Evolutionary conservation across 64 coral and sea anemone species (phyloP), one percentile per base, ranked within the genome.

Genomic region (Dendrophyllia cribrosa): DNA sequence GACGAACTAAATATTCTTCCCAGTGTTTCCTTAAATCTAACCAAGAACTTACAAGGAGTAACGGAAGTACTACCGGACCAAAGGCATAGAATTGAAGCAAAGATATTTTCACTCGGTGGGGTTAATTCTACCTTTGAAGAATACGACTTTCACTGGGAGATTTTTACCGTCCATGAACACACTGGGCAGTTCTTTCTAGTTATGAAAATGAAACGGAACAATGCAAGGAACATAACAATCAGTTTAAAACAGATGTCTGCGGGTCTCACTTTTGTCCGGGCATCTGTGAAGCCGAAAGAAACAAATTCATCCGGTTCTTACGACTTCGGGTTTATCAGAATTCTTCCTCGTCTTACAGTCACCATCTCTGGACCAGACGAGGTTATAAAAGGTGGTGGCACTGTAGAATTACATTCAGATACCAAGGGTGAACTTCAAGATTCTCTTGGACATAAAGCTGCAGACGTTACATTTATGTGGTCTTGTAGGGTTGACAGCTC

Each of bases 311-410:
- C 95, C 1, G 25, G 51, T 19, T 69, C 45, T 5, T 97, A 87
- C 73, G 88, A 94, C 19, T 97, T 86, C 67, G 95, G 95, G 2
- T 97, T 83, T 82, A 59, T 97, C 13, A 83, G 74, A 17, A 78
- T 93, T 11, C 76, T 97, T n/a, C 95, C 95, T 7, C 81, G 78
- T 48, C 70, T 97, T 22, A 59, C 45, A 3, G 58, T 67, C 34
- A 82, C 26, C 9, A 60, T 97, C 12, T 45, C 26, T 59, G 95
- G 91, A 9, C 92, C 95, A 23, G 71, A 20, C 4, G 72, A 24
- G 17, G 51, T 71, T 25, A 77, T 97, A 13, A 97, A 97, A 44
- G 95, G 95, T 12, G 78, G 77, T 6, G 91, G 82, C 0, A 44
- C 75, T 47, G 17, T 94, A 15, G 4, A 46, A 63, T 74, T 97